Percentiles rank a stretch among this genome's conserved stretches.
These are phyloP conservation scores for Eustalomyia histrio DNA, from an alignment of 2,888 invertebrate species.

Conservation along the genomic window DNA sequence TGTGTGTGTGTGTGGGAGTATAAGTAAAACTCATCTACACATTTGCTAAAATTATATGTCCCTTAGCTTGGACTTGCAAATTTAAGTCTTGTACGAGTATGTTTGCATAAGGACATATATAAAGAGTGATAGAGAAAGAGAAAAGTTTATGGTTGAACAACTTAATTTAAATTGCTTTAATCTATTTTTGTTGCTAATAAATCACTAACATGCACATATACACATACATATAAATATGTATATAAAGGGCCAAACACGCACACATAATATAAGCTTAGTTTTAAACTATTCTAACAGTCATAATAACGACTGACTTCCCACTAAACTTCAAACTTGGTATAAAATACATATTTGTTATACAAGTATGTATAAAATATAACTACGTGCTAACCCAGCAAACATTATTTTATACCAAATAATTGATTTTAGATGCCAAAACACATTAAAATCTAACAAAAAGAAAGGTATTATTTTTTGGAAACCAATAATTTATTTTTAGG, in stretches of 20 bases:
- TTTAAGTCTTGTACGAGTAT: neutral
- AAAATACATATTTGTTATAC: slow-evolving; percentile 10
- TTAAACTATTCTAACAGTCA: slow-evolving; percentile 47
- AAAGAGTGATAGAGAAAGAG: slow-evolving; percentile 14
- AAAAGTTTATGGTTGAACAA: slow-evolving; percentile 73
- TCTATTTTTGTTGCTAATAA: slow-evolving; percentile 73
- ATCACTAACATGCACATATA: slow-evolving; percentile 70
- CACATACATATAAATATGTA: too few relatives aligned
- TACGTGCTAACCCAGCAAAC: neutral
- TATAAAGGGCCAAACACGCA: slow-evolving; percentile 18
- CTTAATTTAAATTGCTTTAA: slow-evolving; percentile 78
- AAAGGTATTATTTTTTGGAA: too few relatives aligned
- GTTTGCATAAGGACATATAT: slow-evolving; percentile 6
- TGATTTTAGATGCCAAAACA: too few relatives aligned
- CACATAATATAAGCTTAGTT: slow-evolving; percentile 8
- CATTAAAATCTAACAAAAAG: too few relatives aligned
- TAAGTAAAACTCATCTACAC: slow-evolving; percentile 20
- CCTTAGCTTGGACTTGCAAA: slow-evolving; percentile 30
- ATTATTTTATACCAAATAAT: neutral
- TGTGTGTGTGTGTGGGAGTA: too few relatives aligned
- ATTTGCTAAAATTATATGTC: slow-evolving; percentile 38
- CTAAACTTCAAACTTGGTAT: slow-evolving; percentile 57
- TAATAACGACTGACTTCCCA: slow-evolving; percentile 62
- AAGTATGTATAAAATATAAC: neutral
- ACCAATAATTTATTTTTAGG: too few relatives aligned